Evolutionary conservation across 2,888 invertebrate species (phyloP).

Genomic region (Anagyrus pseudococci): DNA sequence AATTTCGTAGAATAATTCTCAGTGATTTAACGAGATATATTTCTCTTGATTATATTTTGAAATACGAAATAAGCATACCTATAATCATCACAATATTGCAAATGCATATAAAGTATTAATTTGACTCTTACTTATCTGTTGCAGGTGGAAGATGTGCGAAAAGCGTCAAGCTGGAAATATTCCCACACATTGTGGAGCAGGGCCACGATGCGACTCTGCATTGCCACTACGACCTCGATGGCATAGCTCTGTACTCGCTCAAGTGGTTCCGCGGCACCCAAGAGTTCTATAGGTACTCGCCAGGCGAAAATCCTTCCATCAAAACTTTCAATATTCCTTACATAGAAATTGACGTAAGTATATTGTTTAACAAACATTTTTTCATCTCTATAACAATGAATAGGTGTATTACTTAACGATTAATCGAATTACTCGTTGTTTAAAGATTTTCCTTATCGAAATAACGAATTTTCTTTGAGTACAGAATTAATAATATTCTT

Average conservation of each 20-base stretch:
- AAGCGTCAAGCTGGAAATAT: slow-evolving; percentile 74
- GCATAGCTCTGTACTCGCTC: slow-evolving; percentile 79
- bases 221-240: slow-evolving; percentile 81
- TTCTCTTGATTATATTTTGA: no score
- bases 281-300: slow-evolving; percentile 86
- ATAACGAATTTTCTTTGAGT: background rate
- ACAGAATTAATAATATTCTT: background rate
- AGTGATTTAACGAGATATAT: no score
- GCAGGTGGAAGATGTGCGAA: slow-evolving; percentile 72
- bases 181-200: slow-evolving; percentile 74
- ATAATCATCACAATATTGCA: no score
- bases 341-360: slow-evolving; percentile 83
- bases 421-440: background rate
- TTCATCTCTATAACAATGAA: no score
- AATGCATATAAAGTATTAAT: background rate
- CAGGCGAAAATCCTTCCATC: slow-evolving; percentile 74
- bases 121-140: slow-evolving; percentile 38
- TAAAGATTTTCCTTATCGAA: background rate
- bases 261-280: slow-evolving; percentile 86
- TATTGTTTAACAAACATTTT: slow-evolving; percentile 1
- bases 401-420: no score
- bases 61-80: background rate
- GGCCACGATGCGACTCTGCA: slow-evolving; percentile 73
- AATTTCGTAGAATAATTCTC: no score
- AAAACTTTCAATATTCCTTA: slow-evolving; percentile 78